A percentile compares a stretch with the other conserved stretches of the same genome.
These are phyloP conservation scores for Lutraria lutraria DNA, from an alignment of 2,888 invertebrate genomes.

Conservation along the genomic window DNA sequence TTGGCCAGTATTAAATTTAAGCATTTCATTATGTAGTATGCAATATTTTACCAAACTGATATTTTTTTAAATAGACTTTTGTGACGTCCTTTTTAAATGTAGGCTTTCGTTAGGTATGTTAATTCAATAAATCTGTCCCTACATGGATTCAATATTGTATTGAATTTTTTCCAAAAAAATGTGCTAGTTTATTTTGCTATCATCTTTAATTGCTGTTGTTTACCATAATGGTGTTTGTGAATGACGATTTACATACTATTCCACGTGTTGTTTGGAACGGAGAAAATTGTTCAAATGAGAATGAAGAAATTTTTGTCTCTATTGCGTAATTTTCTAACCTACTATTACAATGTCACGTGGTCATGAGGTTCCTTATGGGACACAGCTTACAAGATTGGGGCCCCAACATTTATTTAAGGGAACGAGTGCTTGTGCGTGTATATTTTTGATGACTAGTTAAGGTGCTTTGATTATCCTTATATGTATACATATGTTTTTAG, in stretches of 20 bases:
- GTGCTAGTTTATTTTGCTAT: too few species aligned
- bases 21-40: not conserved
- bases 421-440: not conserved
- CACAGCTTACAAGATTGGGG: not conserved
- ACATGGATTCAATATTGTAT: not conserved
- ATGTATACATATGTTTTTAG: not conserved
- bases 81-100: too few species aligned
- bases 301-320: too few species aligned
- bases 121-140: too few species aligned
- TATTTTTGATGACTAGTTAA: not conserved
- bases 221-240: not conserved
- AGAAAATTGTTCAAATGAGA: too few species aligned
- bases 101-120: too few species aligned
- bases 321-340: not conserved
- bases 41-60: conserved; percentile 8
- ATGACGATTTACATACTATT: not conserved
- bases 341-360: not conserved
- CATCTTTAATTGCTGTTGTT: not conserved
- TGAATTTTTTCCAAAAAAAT: too few species aligned
- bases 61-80: not conserved
- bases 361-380: not conserved
- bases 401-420: not conserved
- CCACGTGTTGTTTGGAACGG: not conserved
- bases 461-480: not conserved
- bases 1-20: too few species aligned